A percentile compares a stretch with the other conserved stretches of the same genome.
These are phyloP conservation scores for Climacteris rufus DNA, from an alignment of 2,113 vertebrate genomes.

Conservation along the genomic window DNA sequence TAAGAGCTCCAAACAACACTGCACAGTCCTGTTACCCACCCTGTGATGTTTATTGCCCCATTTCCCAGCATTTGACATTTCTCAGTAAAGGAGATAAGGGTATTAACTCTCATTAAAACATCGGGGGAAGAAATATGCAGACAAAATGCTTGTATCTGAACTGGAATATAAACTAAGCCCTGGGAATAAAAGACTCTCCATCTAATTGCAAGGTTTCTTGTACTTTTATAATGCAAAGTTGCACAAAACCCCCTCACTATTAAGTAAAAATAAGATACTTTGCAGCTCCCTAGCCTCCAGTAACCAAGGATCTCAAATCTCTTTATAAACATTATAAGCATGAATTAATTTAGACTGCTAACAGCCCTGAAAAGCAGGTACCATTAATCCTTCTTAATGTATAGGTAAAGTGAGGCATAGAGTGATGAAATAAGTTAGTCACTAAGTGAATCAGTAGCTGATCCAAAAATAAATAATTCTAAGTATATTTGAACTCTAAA, in stretches of 20 bases:
- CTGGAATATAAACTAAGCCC: not conserved
- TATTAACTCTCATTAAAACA: slow-evolving; percentile 1
- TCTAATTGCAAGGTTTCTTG: slow-evolving; percentile 8
- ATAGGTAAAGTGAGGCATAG: slow-evolving; percentile 49
- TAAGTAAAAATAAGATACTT: slow-evolving; percentile 29
- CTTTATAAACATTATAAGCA: slow-evolving; percentile 49
- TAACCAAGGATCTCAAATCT: slow-evolving; percentile 46
- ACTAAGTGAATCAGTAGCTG: slow-evolving; percentile 55
- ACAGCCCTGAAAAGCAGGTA: slow-evolving; percentile 43
- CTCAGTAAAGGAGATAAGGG: not conserved
- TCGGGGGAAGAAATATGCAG: not conserved
- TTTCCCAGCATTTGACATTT: not conserved
- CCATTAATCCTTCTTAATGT: slow-evolving; percentile 61
- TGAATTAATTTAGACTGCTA: slow-evolving; percentile 44
- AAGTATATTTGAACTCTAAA: slow-evolving; percentile 40
- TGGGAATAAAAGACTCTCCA: not conserved
- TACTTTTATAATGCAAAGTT: slow-evolving; percentile 5
- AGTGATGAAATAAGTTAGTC: slow-evolving; percentile 55
- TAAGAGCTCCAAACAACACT: not conserved
- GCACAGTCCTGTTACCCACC: not conserved
- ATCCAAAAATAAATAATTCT: slow-evolving; percentile 60
- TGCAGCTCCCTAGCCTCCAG: slow-evolving; percentile 17
- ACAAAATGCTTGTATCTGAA: not conserved
- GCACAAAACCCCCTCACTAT: not conserved
- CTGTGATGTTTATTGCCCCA: not conserved